Evolutionary conservation across 2,888 invertebrate genomes (phyloP).

Genomic region (Desoria tigrina): DNA sequence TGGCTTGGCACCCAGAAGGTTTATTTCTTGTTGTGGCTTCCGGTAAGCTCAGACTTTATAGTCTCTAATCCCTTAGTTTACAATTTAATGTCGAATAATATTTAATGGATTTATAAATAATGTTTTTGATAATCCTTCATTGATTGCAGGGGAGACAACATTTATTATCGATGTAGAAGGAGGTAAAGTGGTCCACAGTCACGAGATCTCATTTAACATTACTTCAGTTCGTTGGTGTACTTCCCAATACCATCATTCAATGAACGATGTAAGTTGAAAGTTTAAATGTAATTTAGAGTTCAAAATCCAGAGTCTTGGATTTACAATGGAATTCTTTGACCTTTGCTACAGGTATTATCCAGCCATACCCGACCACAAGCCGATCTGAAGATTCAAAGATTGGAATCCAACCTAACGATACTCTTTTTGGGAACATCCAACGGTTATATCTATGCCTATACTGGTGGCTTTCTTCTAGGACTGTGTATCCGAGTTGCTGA

Average conservation of each 20-base stretch:
- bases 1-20: constrained; percentile 94
- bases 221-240: constrained; percentile 45
- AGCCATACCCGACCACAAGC: constrained; percentile 43
- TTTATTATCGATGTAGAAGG: constrained; percentile 50
- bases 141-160: constrained; percentile 28
- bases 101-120: too few relatives aligned
- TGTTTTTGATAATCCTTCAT: background rate
- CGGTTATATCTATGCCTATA: constrained; percentile 61
- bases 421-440: constrained; percentile 75
- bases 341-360: constrained; percentile 31
- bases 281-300: background rate
- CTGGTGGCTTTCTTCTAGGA: constrained; percentile 49
- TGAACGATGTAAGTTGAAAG: constrained; percentile 45
- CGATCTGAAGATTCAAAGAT: constrained; percentile 42
- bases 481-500: constrained; percentile 31
- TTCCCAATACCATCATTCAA: constrained; percentile 40
- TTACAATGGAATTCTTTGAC: background rate
- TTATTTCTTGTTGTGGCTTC: constrained; percentile 72
- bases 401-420: constrained; percentile 63
- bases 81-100: too few relatives aligned
- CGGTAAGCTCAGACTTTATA: constrained; percentile 24
- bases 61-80: too few relatives aligned
- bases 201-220: constrained; percentile 37
- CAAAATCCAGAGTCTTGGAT: background rate
- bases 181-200: constrained; percentile 47